These are phyloP conservation scores for Belgica antarctica DNA, from an alignment of 2,888 invertebrate species.

Conservation along the genomic window DNA sequence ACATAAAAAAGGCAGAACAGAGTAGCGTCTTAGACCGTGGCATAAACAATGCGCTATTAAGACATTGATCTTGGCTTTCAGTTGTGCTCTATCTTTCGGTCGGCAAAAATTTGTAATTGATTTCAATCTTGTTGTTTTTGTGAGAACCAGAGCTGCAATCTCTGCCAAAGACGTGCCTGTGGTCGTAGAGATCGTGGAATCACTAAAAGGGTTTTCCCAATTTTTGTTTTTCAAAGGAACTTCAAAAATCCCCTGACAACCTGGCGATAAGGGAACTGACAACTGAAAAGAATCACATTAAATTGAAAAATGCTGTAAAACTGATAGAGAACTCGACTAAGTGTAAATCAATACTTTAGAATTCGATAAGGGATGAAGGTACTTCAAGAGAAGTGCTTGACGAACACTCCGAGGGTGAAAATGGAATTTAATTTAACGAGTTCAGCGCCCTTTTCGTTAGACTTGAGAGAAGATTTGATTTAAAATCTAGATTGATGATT, in stretches of 20 bases:
- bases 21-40: slow-evolving; percentile 8
- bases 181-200: neutral
- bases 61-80: neutral
- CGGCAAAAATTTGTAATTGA: neutral
- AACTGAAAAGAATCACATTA: no score
- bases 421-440: neutral
- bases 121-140: neutral
- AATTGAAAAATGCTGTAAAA: no score
- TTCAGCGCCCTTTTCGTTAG: slow-evolving; percentile 1
- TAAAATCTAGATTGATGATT: neutral
- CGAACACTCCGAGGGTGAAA: neutral
- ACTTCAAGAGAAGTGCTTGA: neutral
- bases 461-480: neutral
- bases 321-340: neutral
- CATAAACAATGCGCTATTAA: slow-evolving; percentile 4
- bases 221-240: neutral
- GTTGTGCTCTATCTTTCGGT: neutral
- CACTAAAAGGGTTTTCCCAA: neutral
- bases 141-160: neutral
- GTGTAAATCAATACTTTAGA: neutral
- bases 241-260: no score
- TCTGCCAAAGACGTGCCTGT: no score
- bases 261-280: no score
- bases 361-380: neutral
- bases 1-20: slow-evolving; percentile 3